Evolutionary conservation across 2,888 invertebrate species (phyloP), one percentile per base, ranked within the genome.

Genomic region (Drosophila mimica): DNA sequence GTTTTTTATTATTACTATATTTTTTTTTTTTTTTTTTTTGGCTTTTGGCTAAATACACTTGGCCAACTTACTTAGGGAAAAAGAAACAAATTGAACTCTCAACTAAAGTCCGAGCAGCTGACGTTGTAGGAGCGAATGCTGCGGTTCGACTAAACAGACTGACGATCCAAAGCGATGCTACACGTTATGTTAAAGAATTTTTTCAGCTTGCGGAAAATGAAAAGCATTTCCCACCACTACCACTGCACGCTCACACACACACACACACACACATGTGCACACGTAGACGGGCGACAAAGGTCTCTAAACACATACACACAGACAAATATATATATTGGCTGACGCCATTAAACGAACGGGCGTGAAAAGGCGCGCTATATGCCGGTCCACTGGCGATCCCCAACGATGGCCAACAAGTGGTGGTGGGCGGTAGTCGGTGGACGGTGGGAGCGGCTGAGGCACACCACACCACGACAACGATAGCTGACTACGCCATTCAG

Each of bases 121-220:
- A 93, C 93, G 93, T 93, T 90, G 93, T 93, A 92, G 93, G 92
- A 92, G 92, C 92, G 93, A 92, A 93, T 93, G 93, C 93, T 93
- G 93, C 93, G 93, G 93, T 93, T 93, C 92, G 93, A 93, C 93
- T 93, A 93, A 93, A 92, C 92, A 93, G 92, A 93, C 93, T 93
- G 92, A 92, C 92, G 93, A 91, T 92, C 92, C 86, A 90, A 89
- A 89, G 91, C 91, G 93, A 90, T 92, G 91, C 90, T 91, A 88
- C 92, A 92, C 92, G 88, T 91, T 92, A 91, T 90, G 91, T 93
- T 92, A 91, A 92, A 92, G 91, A 92, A 90, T 92, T 92, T 92
- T 91, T 77, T 89, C 76, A 85, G 88, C 75, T 70, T 77, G 82
- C 82, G 82, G 89, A 91, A 89, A 92, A 90, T 83, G 79, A 82